Conservation (phyloP, 2,888 invertebrate genomes). For the Phlogophora meticulosa region DNA sequence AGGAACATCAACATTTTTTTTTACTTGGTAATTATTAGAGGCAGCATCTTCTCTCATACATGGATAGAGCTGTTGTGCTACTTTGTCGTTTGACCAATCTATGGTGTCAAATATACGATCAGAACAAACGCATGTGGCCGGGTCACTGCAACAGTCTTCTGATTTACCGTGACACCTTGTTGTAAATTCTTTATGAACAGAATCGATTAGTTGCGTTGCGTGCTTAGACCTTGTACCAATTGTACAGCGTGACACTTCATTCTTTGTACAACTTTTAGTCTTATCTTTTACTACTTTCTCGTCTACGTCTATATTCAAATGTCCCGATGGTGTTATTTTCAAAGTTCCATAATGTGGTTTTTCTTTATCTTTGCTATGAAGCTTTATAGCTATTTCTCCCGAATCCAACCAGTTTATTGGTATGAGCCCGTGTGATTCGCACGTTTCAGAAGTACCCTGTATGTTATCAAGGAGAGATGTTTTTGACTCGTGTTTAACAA, state of each 20-base stretch:
- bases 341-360: slow-evolving; percentile 71
- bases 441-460: slow-evolving; percentile 68
- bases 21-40: background rate
- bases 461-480: slow-evolving; percentile 74
- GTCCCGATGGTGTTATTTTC: slow-evolving; percentile 79
- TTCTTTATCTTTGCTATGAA: slow-evolving; percentile 64
- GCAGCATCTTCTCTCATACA: background rate
- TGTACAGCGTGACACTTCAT: slow-evolving; percentile 7
- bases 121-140: slow-evolving; percentile 72
- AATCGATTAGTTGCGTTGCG: slow-evolving; percentile 57
- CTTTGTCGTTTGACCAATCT: slow-evolving; percentile 16
- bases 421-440: slow-evolving; percentile 64
- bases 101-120: slow-evolving; percentile 46
- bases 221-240: slow-evolving; percentile 40
- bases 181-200: slow-evolving; percentile 70
- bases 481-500: slow-evolving; percentile 77
- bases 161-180: slow-evolving; percentile 70
- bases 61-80: background rate
- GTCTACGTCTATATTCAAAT: slow-evolving; percentile 75
- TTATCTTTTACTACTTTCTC: slow-evolving; percentile 64
- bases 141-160: slow-evolving; percentile 64
- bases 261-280: slow-evolving; percentile 46
- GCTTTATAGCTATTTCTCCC: slow-evolving; percentile 73
- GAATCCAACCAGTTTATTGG: slow-evolving; percentile 73
- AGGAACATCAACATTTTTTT: background rate